Percentiles rank a stretch among this genome's conserved stretches.
Evolutionary conservation across 2,888 invertebrate species (phyloP).

Genomic region (Hydroisotoma schaefferi): DNA sequence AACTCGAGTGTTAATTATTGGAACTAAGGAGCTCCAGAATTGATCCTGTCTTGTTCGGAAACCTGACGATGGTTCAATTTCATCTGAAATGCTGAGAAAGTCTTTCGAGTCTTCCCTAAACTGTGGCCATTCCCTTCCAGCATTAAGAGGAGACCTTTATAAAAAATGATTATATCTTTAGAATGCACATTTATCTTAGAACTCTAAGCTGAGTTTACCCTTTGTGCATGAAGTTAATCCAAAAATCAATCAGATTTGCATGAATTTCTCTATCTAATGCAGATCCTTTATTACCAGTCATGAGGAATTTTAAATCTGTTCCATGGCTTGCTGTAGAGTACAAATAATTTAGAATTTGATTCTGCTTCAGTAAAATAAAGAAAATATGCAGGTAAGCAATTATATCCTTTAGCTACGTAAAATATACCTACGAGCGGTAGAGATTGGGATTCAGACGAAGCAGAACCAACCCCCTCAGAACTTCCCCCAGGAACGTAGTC

Average conservation of each 20-base stretch:
- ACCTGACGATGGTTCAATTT: conserved; percentile 13
- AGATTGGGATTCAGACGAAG: background rate
- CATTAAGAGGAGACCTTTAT: conserved; percentile 33
- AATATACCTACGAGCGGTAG: background rate
- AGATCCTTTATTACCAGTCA: conserved; percentile 30
- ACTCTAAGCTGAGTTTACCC: conserved; percentile 22
- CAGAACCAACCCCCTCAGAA: background rate
- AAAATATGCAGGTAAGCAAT: no score
- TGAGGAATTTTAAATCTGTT: conserved; percentile 33
- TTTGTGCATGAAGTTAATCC: conserved; percentile 42
- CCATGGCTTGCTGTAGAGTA: conserved; percentile 40
- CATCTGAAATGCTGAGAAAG: conserved; percentile 24
- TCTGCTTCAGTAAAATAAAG: no score
- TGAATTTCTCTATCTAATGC: conserved; percentile 32
- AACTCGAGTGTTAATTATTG: conserved; percentile 12
- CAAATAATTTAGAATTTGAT: no score
- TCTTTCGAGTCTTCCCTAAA: conserved; percentile 29
- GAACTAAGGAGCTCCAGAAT: conserved; percentile 36
- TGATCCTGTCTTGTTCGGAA: conserved; percentile 31
- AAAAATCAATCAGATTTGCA: conserved; percentile 29
- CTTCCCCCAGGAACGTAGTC: conserved; percentile 25
- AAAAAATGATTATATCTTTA: conserved; percentile 5
- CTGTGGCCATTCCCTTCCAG: conserved; percentile 41
- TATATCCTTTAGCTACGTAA: no score
- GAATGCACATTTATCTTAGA: conserved; percentile 6